phyloP scores from a whole-genome alignment of 2,113 vertebrate species.

The Oostethus manadensis region DNA sequence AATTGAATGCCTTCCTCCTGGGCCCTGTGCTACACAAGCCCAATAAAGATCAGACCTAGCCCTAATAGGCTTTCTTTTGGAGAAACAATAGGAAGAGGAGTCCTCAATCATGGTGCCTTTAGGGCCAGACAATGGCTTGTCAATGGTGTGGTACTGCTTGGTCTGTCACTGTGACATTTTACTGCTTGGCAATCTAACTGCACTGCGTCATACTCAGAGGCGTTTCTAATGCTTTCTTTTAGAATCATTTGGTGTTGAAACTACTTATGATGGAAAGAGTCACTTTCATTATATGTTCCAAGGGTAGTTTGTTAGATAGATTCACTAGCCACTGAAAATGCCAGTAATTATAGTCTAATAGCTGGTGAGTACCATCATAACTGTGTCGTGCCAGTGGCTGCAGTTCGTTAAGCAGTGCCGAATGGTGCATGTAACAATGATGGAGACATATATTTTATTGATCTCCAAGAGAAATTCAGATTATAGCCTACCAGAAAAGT shows the following conservation, averaged over 20 bases:
- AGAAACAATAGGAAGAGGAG: background rate
- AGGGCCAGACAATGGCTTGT: background rate
- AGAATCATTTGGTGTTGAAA: background rate
- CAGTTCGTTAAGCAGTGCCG: no score
- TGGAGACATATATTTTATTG: no score
- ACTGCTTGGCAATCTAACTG: background rate
- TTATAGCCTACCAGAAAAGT: no score
- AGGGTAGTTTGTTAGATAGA: no score
- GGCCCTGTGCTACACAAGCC: background rate
- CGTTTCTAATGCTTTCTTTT: no score
- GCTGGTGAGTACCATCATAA: no score
- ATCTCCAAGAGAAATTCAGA: no score
- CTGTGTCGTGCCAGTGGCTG: no score
- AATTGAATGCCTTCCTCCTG: background rate
- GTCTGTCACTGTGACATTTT: background rate
- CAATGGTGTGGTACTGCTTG: background rate
- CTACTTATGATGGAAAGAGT: background rate
- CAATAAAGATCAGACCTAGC: background rate
- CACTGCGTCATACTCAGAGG: no score
- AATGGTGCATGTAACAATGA: no score
- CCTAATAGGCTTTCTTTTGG: background rate
- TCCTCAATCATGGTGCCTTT: slow-evolving; percentile 1
- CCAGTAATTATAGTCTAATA: no score
- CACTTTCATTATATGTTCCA: background rate
- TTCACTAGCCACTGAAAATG: no score